Evolutionary conservation across 2,113 vertebrate genomes (phyloP).

Genomic region (Alouatta palliata): DNA sequence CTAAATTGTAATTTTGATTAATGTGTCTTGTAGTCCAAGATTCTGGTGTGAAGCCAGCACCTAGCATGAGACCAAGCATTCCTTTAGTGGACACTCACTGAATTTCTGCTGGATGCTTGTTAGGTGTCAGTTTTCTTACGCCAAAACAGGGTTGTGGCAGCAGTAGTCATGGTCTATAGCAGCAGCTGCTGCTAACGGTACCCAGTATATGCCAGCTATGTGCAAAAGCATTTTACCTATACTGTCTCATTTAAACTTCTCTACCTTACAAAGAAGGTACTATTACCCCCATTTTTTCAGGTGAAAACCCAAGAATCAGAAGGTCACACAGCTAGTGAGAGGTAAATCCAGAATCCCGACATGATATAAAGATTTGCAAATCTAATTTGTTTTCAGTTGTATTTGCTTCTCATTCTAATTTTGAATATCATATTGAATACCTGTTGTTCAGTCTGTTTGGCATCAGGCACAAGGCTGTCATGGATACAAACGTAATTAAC

Average conservation of each 20-base stretch:
- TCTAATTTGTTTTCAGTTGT: neutral
- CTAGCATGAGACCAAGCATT: conserved; percentile 35
- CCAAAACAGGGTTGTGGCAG: neutral
- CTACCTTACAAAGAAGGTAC: neutral
- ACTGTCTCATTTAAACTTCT: neutral
- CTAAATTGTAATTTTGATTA: conserved; percentile 66
- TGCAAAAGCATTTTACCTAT: neutral
- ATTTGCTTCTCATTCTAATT: conserved; percentile 40
- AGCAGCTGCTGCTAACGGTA: neutral
- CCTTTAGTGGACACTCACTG: neutral
- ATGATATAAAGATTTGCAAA: neutral
- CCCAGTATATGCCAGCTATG: neutral
- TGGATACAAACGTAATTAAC: neutral
- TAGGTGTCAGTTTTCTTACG: neutral
- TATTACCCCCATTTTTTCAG: neutral
- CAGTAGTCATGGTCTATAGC: neutral
- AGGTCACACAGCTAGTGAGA: neutral
- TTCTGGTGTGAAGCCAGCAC: conserved; percentile 29
- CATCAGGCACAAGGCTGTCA: neutral
- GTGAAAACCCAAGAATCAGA: conserved; percentile 2
- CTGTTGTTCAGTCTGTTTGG: neutral
- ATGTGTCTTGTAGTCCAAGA: conserved; percentile 48
- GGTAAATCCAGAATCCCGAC: conserved; percentile 11
- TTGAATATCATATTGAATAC: neutral
- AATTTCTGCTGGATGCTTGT: neutral